Conservation (phyloP, 1,140 invertebrate genomes). For the Dreissena polymorpha region DNA sequence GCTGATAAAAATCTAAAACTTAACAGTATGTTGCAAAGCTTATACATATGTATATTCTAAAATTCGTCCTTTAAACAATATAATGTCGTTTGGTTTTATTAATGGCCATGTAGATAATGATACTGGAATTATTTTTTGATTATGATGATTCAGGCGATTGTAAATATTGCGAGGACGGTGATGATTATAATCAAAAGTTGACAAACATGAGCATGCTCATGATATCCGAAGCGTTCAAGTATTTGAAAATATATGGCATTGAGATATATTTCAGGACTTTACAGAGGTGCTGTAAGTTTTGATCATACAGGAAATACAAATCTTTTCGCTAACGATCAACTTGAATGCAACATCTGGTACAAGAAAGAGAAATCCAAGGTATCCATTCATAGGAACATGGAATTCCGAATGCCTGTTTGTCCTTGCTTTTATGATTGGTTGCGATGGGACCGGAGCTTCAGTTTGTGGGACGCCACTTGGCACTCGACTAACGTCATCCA, state of each 20-base stretch:
- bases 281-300: no score
- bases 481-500: background rate
- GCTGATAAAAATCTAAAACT: constrained; percentile 24
- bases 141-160: no score
- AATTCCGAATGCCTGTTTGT: constrained; percentile 23
- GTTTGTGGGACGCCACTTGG: background rate
- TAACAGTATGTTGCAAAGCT: constrained; percentile 11
- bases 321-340: no score
- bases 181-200: no score
- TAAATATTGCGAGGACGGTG: no score
- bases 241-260: no score
- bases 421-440: constrained; percentile 20
- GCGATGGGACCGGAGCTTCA: constrained; percentile 30
- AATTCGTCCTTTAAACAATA: background rate
- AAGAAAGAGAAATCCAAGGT: background rate
- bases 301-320: no score
- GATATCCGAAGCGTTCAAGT: no score
- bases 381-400: background rate
- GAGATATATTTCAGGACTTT: no score
- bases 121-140: no score
- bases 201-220: no score
- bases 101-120: background rate
- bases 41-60: background rate
- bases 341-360: constrained; percentile 17
- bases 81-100: background rate